A percentile compares a stretch with the other conserved stretches of the same genome.
phyloP scores from a whole-genome alignment of 2,888 invertebrate species.

The Dolomedes plantarius region DNA sequence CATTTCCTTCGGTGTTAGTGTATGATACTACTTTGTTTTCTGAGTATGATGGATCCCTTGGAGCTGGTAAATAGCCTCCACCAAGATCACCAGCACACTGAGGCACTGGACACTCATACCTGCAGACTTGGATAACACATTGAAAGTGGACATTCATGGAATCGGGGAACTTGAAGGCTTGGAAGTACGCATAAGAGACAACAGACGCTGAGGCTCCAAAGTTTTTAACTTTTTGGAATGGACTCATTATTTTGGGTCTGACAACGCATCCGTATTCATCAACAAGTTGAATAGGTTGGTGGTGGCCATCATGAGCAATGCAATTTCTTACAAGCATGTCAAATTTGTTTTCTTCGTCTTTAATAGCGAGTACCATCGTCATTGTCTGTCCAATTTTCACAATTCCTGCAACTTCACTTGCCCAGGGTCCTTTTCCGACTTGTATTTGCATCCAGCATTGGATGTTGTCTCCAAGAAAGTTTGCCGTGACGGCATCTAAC shows the following conservation, averaged over 20 bases:
- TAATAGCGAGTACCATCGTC: conserved; percentile 97
- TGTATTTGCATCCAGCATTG: conserved; percentile 99
- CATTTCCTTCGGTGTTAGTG: conserved; percentile 20
- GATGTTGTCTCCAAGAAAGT: conserved; percentile 95
- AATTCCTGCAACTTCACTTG: conserved; percentile 96
- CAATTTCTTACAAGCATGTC: conserved; percentile 96
- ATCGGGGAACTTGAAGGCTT: conserved; percentile 97
- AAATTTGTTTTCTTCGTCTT: conserved; percentile 96
- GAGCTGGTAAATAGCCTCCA: conserved; percentile 84
- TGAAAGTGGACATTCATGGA: conserved; percentile 98
- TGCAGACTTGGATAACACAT: conserved; percentile 95
- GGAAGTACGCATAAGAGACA: conserved; percentile 96
- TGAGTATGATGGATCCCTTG: conserved; percentile 90
- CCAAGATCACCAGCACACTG: conserved; percentile 72
- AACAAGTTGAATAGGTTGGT: conserved; percentile 93
- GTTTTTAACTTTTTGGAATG: conserved; percentile 96
- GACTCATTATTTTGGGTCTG: conserved; percentile 92
- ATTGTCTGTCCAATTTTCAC: conserved; percentile 97
- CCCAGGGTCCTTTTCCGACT: conserved; percentile 97
- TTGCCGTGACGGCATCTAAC: conserved; percentile 95
- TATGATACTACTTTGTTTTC: conserved; percentile 81
- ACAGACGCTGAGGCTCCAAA: conserved; percentile 95
- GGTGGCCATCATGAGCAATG: conserved; percentile 94
- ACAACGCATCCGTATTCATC: conserved; percentile 96
- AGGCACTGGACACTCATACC: conserved; percentile 81